These are phyloP conservation scores for Oreochromis aureus DNA, from an alignment of 2,113 vertebrate species.

Conservation along the genomic window DNA sequence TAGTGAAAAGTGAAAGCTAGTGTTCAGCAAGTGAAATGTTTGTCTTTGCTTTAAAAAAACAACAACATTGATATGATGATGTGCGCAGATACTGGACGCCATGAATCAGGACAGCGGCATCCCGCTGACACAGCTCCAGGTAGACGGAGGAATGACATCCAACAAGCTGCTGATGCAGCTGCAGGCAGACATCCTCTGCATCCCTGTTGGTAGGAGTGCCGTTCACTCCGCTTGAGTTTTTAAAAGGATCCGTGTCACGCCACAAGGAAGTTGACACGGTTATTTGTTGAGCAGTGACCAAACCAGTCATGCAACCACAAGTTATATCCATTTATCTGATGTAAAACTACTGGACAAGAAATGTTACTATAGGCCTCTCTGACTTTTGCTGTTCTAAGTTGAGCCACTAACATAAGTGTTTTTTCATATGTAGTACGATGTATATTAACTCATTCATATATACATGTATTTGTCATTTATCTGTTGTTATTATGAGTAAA, in stretches of 20 bases:
- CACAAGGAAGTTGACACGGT: neutral
- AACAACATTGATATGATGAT: accelerated
- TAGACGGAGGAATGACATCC: constrained; percentile 92
- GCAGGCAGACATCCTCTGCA: constrained; percentile 90
- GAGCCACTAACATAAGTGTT: neutral
- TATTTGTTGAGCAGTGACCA: neutral
- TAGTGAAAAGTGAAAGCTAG: neutral
- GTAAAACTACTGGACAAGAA: neutral
- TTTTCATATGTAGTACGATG: neutral
- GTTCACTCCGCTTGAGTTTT: neutral
- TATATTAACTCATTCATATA: neutral
- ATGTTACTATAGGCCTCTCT: neutral
- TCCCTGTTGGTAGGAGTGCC: constrained; percentile 83
- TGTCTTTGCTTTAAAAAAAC: neutral
- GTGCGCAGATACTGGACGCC: constrained; percentile 84
- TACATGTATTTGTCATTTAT: neutral
- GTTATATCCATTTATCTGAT: neutral
- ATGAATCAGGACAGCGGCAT: constrained; percentile 93
- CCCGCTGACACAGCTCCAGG: constrained; percentile 85
- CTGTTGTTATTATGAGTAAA: neutral
- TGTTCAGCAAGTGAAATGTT: neutral
- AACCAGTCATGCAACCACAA: neutral
- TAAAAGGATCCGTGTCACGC: neutral
- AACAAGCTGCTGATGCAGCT: constrained; percentile 92
- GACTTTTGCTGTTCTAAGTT: neutral